Evolutionary conservation across 1,140 invertebrate genomes (phyloP), one percentile per base, ranked within the genome.

Genomic region (Orius insidiosus): DNA sequence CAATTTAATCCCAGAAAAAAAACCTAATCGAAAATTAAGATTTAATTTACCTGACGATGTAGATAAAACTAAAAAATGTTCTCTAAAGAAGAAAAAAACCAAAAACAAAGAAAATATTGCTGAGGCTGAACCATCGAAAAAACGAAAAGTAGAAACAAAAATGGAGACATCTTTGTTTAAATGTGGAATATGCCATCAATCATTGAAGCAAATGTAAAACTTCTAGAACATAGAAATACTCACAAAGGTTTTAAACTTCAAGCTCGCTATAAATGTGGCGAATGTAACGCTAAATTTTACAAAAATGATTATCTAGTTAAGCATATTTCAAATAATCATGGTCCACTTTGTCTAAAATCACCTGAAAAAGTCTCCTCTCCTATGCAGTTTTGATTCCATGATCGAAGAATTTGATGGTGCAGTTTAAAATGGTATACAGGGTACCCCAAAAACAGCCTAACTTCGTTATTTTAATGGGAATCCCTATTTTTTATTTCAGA

Each of bases 241-340:
- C 54, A 57, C 45, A 53, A 45, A 40, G 52, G 52, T 31, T 33
- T 57, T 15, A 52, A 47, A 7, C 40, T 59, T n/a, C 47, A 45
- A 7, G 46, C 57, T 13, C 49, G 45, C 7, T 59, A 56, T 37
- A 50, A 45, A n/a, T 59, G 57, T 47, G 57, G 56, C 10, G 45
- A 53, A n/a, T 59, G 57, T 47, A 40, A 54, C 24, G 57, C 57
- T 7, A 59, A 56, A 47, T 59, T 59, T 44, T 59, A 55, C 43
- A 42, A 54, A 9, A 59, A 59, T 44, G 55, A 53, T 39, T 59
- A 54, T 34, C 42, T 59, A 19, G 49, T 57, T n/a, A 41, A 49
- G 9, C 57, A 59, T 44, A 52, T 51, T 40, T 50, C 44, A 30
- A 52, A 49, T 37, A 56, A 59, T 43, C 55, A 58, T 38, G 55